phyloP scores from a whole-genome alignment of 2,113 vertebrate species.

The Heloderma charlesbogerti region DNA sequence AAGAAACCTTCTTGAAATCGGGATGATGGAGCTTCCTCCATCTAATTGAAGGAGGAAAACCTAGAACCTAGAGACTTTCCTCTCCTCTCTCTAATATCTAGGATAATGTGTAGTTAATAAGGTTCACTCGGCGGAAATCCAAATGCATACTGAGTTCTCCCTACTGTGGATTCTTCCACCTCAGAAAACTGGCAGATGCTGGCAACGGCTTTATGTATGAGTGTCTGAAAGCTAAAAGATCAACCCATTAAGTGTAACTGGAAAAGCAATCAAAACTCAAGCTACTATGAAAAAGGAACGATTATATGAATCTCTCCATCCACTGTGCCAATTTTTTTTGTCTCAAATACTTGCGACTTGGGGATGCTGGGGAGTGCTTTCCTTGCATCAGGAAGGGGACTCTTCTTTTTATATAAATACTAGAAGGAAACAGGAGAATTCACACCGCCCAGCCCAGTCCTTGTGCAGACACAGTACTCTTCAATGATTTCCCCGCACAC shows the following conservation, averaged over 20 bases:
- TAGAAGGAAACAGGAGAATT: background rate
- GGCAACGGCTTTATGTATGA: background rate
- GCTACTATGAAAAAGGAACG: background rate
- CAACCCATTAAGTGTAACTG: constrained; percentile 4
- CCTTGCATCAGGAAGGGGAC: background rate
- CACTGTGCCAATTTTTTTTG: background rate
- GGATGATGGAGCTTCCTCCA: background rate
- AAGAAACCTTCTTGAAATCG: background rate
- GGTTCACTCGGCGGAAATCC: background rate
- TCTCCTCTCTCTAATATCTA: fast-evolving
- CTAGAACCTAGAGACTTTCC: background rate
- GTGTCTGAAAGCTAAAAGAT: constrained; percentile 20
- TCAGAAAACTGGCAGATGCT: constrained; percentile 31
- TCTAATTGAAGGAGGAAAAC: background rate
- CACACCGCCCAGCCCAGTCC: background rate
- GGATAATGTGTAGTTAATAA: background rate
- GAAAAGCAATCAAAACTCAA: constrained; percentile 20
- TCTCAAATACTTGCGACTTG: background rate
- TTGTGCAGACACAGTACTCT: background rate
- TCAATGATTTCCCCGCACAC: background rate
- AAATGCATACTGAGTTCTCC: constrained; percentile 2
- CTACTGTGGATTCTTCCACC: constrained; percentile 23
- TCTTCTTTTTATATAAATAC: background rate
- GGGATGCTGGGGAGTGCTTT: background rate
- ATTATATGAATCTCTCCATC: background rate